Conservation (phyloP, 2,797 vertebrate species). For the Melanotaenia parkinsoni region DNA sequence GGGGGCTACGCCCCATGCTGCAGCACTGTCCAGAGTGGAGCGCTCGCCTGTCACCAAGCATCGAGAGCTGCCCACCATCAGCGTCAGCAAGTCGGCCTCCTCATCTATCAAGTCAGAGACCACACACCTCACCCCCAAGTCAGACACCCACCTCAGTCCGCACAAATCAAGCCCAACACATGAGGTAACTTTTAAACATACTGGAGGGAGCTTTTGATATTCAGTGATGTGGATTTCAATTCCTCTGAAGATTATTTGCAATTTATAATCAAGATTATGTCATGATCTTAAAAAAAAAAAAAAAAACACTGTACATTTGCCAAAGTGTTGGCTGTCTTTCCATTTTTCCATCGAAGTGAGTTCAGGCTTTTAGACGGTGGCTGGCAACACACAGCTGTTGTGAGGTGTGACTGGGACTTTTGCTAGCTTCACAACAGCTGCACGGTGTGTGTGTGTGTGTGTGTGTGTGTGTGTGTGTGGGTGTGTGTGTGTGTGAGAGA, state of each 20-base stretch:
- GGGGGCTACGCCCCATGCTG: slow-evolving; percentile 75
- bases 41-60: slow-evolving; percentile 79
- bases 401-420: background rate
- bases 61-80: slow-evolving; percentile 78
- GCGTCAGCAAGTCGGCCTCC: slow-evolving; percentile 84
- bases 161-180: slow-evolving; percentile 93
- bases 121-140: slow-evolving; percentile 82
- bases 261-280: background rate
- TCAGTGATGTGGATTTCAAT: background rate
- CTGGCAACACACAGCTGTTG: background rate
- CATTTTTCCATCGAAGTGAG: too few relatives aligned
- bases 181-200: slow-evolving; percentile 81
- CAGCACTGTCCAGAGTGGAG: slow-evolving; percentile 73
- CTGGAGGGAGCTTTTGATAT: background rate
- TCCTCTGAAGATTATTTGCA: background rate
- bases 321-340: background rate
- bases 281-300: background rate
- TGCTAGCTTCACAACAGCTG: background rate
- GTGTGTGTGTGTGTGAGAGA: background rate
- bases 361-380: background rate
- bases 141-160: slow-evolving; percentile 87
- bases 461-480: too few relatives aligned
- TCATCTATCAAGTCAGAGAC: slow-evolving; percentile 91
- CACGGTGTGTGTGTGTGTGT: background rate
- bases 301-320: background rate